Evolutionary conservation across 1,140 invertebrate species (phyloP).

Genomic region (Lordiphosa mommai): DNA sequence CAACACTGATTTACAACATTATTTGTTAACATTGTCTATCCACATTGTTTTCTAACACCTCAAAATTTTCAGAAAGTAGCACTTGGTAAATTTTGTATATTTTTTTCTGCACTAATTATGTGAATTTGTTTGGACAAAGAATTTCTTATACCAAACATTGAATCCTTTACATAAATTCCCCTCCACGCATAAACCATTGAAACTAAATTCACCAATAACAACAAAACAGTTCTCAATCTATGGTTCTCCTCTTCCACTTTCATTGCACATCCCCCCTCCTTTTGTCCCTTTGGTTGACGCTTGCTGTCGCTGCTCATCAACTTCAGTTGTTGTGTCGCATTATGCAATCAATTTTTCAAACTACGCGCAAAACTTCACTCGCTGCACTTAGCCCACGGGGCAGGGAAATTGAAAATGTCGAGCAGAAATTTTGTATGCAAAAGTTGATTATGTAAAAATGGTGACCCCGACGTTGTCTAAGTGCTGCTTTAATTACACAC

Average conservation of each 20-base stretch:
- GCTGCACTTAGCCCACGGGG: not conserved
- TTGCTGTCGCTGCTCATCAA: constrained; percentile 42
- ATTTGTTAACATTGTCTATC: too few relatives aligned
- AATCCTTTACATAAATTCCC: too few relatives aligned
- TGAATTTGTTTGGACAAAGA: too few relatives aligned
- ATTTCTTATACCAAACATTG: too few relatives aligned
- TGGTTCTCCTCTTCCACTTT: not conserved
- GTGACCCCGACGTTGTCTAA: constrained; percentile 13
- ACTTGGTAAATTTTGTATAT: too few relatives aligned
- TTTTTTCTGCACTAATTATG: too few relatives aligned
- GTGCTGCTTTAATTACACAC: constrained; percentile 39
- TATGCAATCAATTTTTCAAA: constrained; percentile 62
- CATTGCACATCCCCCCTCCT: not conserved
- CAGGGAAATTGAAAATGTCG: not conserved
- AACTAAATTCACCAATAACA: too few relatives aligned
- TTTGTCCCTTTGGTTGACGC: constrained; percentile 7
- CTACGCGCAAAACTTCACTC: not conserved
- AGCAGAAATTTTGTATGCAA: constrained; percentile 14
- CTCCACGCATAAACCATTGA: too few relatives aligned
- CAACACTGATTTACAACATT: too few relatives aligned
- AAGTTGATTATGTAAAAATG: constrained; percentile 40
- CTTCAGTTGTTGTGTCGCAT: constrained; percentile 54
- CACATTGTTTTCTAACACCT: too few relatives aligned
- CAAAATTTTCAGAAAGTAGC: too few relatives aligned
- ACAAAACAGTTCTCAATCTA: not conserved